phyloP scores from a whole-genome alignment of 2,113 vertebrate genomes.

The Ornithorhynchus anatinus region DNA sequence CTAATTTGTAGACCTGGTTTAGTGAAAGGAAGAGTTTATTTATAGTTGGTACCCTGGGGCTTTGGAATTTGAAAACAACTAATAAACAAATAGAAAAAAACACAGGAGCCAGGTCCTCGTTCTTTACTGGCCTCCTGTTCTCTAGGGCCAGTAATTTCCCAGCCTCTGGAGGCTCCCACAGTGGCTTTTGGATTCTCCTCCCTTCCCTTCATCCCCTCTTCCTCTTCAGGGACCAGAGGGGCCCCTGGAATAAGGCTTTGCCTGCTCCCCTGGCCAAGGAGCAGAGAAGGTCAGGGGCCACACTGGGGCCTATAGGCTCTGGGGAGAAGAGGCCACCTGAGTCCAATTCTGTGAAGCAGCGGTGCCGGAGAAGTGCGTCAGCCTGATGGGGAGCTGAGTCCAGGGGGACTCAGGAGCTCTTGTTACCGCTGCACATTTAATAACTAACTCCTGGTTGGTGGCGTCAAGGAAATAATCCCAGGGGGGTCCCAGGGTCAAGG shows the following conservation, averaged over 20 bases:
- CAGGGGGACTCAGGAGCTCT: neutral
- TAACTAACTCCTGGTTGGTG: neutral
- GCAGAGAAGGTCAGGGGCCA: no score
- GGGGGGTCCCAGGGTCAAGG: neutral
- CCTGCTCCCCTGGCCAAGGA: no score
- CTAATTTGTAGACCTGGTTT: neutral
- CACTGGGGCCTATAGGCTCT: accelerated
- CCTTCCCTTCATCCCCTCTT: neutral
- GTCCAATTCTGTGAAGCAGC: neutral
- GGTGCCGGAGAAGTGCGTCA: neutral
- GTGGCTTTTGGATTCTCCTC: neutral
- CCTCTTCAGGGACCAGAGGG: neutral
- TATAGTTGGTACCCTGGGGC: neutral
- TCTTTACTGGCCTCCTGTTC: neutral
- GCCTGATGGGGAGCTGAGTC: no score
- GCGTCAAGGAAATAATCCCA: neutral
- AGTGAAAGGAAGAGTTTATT: neutral
- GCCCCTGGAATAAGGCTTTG: no score
- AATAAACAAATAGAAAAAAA: neutral
- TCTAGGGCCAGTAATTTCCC: neutral
- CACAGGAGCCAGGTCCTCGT: neutral
- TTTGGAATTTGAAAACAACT: constrained; percentile 5
- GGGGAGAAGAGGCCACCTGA: neutral
- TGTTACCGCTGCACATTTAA: neutral
- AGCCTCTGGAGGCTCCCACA: neutral